Evolutionary conservation across 2,113 vertebrate species (phyloP).

Genomic region (Speoplatyrhinus poulsoni): DNA sequence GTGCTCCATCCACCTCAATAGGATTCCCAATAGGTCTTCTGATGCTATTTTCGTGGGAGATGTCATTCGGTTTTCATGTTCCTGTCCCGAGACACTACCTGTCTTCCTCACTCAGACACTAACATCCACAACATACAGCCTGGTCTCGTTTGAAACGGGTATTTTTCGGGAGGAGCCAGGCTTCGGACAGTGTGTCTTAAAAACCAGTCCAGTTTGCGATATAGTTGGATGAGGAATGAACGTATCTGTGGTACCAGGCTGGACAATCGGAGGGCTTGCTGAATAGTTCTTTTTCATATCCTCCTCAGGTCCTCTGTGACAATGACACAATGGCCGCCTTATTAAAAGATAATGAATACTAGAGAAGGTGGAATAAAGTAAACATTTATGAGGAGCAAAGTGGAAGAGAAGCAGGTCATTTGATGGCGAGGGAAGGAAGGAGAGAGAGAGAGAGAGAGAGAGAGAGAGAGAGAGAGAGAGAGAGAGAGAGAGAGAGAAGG

Average conservation of each 20-base stretch:
- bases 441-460: conserved; percentile 31
- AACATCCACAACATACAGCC: too few relatives aligned
- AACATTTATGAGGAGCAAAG: not conserved
- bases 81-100: conserved; percentile 2
- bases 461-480: conserved; percentile 32
- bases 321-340: not conserved
- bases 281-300: not conserved
- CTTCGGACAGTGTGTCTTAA: too few relatives aligned
- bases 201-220: too few relatives aligned
- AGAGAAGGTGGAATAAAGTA: not conserved
- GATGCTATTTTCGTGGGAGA: conserved; percentile 28
- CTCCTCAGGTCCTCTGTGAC: not conserved
- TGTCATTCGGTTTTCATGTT: conserved; percentile 21
- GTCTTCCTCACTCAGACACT: too few relatives aligned
- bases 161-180: too few relatives aligned
- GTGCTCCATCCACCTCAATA: conserved; percentile 36
- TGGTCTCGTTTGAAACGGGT: not conserved
- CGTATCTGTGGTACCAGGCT: conserved; percentile 9
- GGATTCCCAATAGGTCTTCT: conserved; percentile 32
- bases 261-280: not conserved
- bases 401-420: not conserved
- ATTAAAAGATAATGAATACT: not conserved
- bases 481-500: conserved; percentile 29
- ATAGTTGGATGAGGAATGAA: not conserved
- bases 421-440: not conserved